phyloP scores from a whole-genome alignment of 2,888 invertebrate species.

The Bursaphelenchus okinawaensis region DNA sequence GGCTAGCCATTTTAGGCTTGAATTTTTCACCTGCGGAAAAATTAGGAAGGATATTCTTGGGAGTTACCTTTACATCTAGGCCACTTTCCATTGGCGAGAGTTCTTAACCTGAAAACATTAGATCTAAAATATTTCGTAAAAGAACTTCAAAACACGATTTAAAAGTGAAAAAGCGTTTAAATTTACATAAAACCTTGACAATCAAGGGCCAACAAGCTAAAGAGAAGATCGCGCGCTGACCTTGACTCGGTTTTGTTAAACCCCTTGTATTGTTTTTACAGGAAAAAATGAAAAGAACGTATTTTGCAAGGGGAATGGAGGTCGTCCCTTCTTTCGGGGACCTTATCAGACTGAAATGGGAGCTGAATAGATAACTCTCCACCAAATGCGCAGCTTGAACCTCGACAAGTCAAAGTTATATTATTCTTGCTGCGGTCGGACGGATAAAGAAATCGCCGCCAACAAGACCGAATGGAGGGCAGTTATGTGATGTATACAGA shows the following conservation, averaged over 20 bases:
- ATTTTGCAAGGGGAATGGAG: neutral
- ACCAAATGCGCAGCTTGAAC: neutral
- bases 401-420: neutral
- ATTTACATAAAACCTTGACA: neutral
- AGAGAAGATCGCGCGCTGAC: neutral
- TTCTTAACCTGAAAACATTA: neutral
- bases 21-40: neutral
- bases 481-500: too few relatives aligned
- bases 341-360: neutral
- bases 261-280: neutral
- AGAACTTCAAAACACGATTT: too few relatives aligned
- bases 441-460: neutral
- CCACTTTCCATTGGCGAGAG: neutral
- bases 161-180: neutral
- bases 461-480: neutral
- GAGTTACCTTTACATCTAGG: neutral
- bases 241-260: neutral
- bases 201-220: neutral
- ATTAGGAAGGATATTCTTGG: neutral
- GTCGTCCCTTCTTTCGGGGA: neutral
- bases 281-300: neutral
- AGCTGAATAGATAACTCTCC: neutral
- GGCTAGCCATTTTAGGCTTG: neutral
- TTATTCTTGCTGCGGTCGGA: neutral
- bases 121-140: too few relatives aligned